Evolutionary conservation across 92 coral and sea anemone genomes (phyloP).

Genomic region (Pocillopora meandrina): DNA sequence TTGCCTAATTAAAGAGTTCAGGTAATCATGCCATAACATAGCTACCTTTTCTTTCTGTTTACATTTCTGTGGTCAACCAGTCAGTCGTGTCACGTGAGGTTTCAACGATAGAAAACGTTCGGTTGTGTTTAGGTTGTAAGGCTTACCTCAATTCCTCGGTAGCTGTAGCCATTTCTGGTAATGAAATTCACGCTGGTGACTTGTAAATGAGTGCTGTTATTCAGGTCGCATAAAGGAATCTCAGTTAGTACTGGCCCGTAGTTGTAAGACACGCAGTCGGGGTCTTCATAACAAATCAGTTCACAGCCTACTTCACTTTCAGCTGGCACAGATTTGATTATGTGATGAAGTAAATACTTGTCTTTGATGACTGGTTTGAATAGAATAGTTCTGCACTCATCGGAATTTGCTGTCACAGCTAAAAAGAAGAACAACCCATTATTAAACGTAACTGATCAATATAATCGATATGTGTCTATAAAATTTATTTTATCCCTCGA

Average conservation of each 20-base stretch:
- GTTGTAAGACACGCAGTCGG: conserved; percentile 8
- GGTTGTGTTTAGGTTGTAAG: no score
- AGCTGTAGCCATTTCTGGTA: not conserved
- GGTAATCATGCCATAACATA: no score
- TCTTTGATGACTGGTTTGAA: not conserved
- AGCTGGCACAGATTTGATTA: not conserved
- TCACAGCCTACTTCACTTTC: not conserved
- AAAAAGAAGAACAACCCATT: no score
- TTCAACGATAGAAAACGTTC: not conserved
- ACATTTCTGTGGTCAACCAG: no score
- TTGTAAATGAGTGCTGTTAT: not conserved
- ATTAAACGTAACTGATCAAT: no score
- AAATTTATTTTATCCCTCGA: no score
- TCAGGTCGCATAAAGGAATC: not conserved
- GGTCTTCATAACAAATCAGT: not conserved
- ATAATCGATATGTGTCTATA: no score
- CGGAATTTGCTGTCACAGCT: not conserved
- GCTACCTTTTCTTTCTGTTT: no score
- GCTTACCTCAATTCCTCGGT: conserved; percentile 9
- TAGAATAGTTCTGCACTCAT: not conserved
- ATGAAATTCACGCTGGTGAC: not conserved
- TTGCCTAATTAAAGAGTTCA: no score
- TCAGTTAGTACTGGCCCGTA: not conserved
- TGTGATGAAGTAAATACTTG: conserved; percentile 1
- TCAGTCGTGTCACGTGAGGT: no score